Percentiles rank a stretch among this genome's conserved stretches.
These are phyloP conservation scores for Mactromeris polynyma DNA, from an alignment of 2,888 invertebrate species.

Conservation along the genomic window DNA sequence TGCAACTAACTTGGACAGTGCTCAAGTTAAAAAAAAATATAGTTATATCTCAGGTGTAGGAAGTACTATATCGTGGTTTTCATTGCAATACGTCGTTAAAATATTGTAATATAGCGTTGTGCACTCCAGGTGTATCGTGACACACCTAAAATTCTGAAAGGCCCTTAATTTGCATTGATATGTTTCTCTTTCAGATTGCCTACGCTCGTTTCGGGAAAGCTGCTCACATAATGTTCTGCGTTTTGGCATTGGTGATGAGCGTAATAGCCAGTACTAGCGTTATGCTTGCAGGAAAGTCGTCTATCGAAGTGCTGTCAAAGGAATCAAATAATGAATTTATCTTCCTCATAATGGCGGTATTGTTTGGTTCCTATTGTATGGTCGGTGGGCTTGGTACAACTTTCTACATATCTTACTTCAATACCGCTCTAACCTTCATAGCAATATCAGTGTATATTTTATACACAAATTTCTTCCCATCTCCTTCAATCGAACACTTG, in stretches of 20 bases:
- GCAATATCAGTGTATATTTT: slow-evolving; percentile 76
- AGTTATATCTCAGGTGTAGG: background rate
- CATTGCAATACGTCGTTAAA: too few relatives aligned
- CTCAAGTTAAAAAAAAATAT: background rate
- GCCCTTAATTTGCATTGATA: too few relatives aligned
- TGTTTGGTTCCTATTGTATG: slow-evolving; percentile 81
- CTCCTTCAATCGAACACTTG: slow-evolving; percentile 47
- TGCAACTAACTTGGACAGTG: too few relatives aligned
- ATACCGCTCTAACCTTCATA: slow-evolving; percentile 80
- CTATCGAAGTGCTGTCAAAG: slow-evolving; percentile 77
- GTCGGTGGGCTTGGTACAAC: slow-evolving; percentile 83
- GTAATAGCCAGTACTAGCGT: slow-evolving; percentile 77
- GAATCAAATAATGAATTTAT: slow-evolving; percentile 81
- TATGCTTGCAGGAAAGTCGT: slow-evolving; percentile 75
- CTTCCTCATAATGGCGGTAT: slow-evolving; percentile 69
- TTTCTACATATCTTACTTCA: slow-evolving; percentile 85
- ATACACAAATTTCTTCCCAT: slow-evolving; percentile 69
- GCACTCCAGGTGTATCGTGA: too few relatives aligned
- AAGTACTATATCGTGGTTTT: too few relatives aligned
- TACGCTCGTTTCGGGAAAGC: slow-evolving; percentile 78
- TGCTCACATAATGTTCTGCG: slow-evolving; percentile 80
- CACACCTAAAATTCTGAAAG: too few relatives aligned
- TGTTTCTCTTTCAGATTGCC: too few relatives aligned
- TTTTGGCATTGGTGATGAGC: slow-evolving; percentile 80
- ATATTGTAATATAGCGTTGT: too few relatives aligned